Conservation (phyloP, 2,888 invertebrate genomes). For the Sminthurinus aureus region DNA sequence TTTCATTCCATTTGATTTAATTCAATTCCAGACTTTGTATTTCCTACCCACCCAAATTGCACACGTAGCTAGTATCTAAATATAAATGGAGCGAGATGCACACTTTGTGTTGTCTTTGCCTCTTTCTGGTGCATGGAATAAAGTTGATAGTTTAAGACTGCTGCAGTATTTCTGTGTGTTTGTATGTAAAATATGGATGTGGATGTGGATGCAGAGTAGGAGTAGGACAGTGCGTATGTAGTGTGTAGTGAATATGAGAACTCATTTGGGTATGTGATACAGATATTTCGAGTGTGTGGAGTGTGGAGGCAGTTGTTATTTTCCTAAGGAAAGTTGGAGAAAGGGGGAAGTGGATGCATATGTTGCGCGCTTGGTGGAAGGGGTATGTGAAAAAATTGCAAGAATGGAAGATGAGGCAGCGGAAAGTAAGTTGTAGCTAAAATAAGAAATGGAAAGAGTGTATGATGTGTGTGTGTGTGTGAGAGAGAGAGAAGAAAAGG, state of each 20-base stretch:
- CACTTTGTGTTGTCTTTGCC: no score
- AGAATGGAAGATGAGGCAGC: constrained; percentile 34
- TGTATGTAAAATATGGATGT: neutral
- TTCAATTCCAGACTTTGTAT: no score
- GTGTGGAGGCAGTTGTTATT: neutral
- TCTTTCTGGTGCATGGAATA: no score
- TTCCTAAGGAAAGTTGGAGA: neutral
- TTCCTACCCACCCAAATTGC: no score
- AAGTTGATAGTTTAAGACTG: no score
- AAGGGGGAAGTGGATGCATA: neutral
- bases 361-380: neutral
- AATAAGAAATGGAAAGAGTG: neutral
- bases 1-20: no score
- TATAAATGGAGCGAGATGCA: no score
- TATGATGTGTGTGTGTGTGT: neutral
- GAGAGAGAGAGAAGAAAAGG: neutral
- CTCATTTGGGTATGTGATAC: neutral
- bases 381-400: constrained; percentile 27
- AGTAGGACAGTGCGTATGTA: neutral
- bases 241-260: neutral
- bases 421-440: constrained; percentile 22
- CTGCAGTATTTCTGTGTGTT: no score
- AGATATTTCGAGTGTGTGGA: neutral
- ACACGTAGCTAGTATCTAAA: no score
- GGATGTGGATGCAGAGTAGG: neutral